A percentile compares a stretch with the other conserved stretches of the same genome.
Conservation (phyloP, 92 coral and sea anemone species). For the Phenganax marumi region DNA sequence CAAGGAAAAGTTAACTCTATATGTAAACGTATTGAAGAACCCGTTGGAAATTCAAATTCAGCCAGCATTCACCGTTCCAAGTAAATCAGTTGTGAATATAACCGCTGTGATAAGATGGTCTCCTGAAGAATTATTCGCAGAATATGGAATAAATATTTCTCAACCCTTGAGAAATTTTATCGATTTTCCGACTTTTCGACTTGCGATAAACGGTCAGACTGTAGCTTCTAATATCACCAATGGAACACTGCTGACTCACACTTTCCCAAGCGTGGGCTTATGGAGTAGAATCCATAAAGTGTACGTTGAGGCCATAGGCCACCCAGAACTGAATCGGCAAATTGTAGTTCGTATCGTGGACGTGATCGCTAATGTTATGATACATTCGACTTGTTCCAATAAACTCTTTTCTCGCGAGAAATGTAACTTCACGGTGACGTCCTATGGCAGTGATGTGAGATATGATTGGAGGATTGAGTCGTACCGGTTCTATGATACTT, state of each 20-base stretch:
- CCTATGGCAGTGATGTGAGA: constrained; percentile 25
- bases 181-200: neutral
- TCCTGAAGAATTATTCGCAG: neutral
- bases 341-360: constrained; percentile 6
- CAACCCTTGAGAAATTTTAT: neutral
- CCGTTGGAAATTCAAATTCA: constrained; percentile 11
- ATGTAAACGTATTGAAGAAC: constrained; percentile 15
- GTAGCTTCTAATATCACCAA: neutral
- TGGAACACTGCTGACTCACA: constrained; percentile 16
- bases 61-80: constrained; percentile 5
- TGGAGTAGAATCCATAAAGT: neutral
- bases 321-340: constrained; percentile 24
- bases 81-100: neutral
- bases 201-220: neutral
- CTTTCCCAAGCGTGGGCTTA: constrained; percentile 25
- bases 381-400: neutral
- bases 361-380: neutral
- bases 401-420: neutral
- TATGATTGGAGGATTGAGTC: constrained; percentile 1
- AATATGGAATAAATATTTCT: constrained; percentile 19
- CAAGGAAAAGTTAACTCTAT: neutral
- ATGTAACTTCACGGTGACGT: neutral
- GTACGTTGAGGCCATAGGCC: constrained; percentile 29
- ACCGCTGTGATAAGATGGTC: constrained; percentile 7
- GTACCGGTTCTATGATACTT: neutral